Base-by-base conservation (phyloP, 1,140 invertebrate species). In the Drosophila elegans region DNA sequence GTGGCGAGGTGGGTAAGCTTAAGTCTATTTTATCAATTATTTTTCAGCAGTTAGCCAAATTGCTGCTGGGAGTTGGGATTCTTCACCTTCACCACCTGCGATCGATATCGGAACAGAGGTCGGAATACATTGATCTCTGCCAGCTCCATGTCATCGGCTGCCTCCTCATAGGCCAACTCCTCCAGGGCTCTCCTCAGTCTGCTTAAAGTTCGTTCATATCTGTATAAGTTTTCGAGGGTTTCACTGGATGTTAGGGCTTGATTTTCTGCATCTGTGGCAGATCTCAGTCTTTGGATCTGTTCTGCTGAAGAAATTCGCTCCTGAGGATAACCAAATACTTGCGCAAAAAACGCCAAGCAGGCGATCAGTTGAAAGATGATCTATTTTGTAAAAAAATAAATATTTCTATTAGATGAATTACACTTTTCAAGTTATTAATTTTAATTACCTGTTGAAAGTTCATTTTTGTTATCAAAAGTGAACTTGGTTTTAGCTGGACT, bases 121-220 rank as follows among this genome's bases (percentile, higher is more conserved):
- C 91, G 86, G 48, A 91, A 91, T 0, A 91, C 78, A 75, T 91
- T 91, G 0, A 91, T 85, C 54, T 91, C 91, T 0, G 91, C 91
- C 36, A 91, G 55, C 34, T 91, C 88, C 91, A 91, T 61, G 52
- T 91, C 91, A 69, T 90, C 78, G 1, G 53, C 60, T 1, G 51
- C 39, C 61, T 90, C 90, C n/a, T 80, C 85, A 39, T 83, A 83
- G 2, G 57, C 72, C 27, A 84, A 21, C 16, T 89, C 69, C 3
- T 60, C 61, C n/a, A 89, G 34, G 4, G 85, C 85, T 36, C 84
- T 82, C 1, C 74, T 59, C 7, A 89, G 27, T 36, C 84, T 64
- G 44, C 34, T 63, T 27, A 89, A 41, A 21, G 61, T 80, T 27
- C 52, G 53, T 16, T 63, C 76, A 9, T 80, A 71, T 16, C 25